Percentiles rank a stretch among this genome's conserved stretches.
phyloP scores from a whole-genome alignment of 1,140 invertebrate genomes.

The Drosophila grimshawi region DNA sequence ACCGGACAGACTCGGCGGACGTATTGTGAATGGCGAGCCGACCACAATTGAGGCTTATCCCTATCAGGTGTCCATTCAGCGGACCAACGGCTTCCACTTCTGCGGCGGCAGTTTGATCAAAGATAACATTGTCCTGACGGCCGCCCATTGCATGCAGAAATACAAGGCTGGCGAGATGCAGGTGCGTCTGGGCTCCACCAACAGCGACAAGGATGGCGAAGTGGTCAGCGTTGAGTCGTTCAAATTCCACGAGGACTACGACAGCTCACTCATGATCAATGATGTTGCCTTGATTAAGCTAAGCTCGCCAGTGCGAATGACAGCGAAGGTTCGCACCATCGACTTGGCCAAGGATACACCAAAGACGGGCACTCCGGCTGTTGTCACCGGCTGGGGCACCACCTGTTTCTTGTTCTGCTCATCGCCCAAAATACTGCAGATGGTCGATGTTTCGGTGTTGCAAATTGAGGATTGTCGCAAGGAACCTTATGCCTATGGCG shows the following conservation, averaged over 20 bases:
- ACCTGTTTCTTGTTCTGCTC: constrained; percentile 59
- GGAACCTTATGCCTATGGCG: constrained; percentile 48
- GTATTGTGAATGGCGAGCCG: constrained; percentile 63
- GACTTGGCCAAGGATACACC: constrained; percentile 50
- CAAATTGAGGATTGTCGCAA: constrained; percentile 26
- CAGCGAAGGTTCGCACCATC: constrained; percentile 41
- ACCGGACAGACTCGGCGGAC: constrained; percentile 59
- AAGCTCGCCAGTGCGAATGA: constrained; percentile 52
- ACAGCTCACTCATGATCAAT: constrained; percentile 71
- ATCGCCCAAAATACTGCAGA: constrained; percentile 33
- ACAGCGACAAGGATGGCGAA: constrained; percentile 56
- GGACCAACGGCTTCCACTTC: constrained; percentile 64
- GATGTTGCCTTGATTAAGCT: constrained; percentile 86
- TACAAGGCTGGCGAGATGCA: constrained; percentile 44
- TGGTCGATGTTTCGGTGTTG: constrained; percentile 50
- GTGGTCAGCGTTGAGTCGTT: constrained; percentile 53
- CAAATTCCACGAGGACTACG: constrained; percentile 68
- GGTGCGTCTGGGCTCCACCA: constrained; percentile 66
- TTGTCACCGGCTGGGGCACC: constrained; percentile 74
- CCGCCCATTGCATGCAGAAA: constrained; percentile 86
- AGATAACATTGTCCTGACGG: constrained; percentile 85
- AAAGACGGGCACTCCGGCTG: constrained; percentile 54
- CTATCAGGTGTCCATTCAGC: constrained; percentile 73
- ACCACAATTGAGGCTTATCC: constrained; percentile 57
- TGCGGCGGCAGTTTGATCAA: constrained; percentile 87